Base-by-base conservation (phyloP, 2,888 invertebrate species). In the Folsomia candida region DNA sequence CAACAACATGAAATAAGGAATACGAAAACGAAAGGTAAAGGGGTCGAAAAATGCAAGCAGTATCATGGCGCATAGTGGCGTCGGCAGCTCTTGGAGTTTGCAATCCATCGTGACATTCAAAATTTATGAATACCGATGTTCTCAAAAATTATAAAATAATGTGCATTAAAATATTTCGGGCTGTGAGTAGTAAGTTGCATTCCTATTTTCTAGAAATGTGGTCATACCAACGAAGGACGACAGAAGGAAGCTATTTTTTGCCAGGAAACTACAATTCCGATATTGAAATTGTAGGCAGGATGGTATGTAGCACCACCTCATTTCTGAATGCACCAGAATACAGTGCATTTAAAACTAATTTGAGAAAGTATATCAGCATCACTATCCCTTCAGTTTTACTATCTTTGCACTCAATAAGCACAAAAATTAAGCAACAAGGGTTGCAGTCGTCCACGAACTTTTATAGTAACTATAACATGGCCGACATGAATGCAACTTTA, bases 351-450 rank as follows among this genome's bases (percentile, higher is more conserved):
- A 51, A 51, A 22, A 22, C 63, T 64, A 64, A 64, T 64, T 64
- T 64, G 22, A 37, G 63, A 60, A 64, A 64, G 29, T 64, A 64
- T 64, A 64, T 64, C 63, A 64, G 20, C 18, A 9, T 37, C 37
- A 37, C 37, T 37, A 37, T 37, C 37, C 4, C 37, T 37, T 37
- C 37, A 37, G 37, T 37, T 37, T 37, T 37, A 37, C 6, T 37
- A 37, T 37, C 37, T 37, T 37, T 37, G 37, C 37, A 37, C 37
- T 37, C 37, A 37, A 37, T 37, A 37, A n/a, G n/a, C 22, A 4
- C n/a, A n/a, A 20, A 22, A 14, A n/a, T 54, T 6, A 54, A 54
- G 54, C 54, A 54, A 54, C 54, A 22, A 54, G n/a, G 11, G 22
- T 20, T 54, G n/a, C 54, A 18, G 6, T 47, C 18, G 54, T 37